phyloP scores from a whole-genome alignment of 2,888 invertebrate genomes.

The Temnothorax unifasciatus region DNA sequence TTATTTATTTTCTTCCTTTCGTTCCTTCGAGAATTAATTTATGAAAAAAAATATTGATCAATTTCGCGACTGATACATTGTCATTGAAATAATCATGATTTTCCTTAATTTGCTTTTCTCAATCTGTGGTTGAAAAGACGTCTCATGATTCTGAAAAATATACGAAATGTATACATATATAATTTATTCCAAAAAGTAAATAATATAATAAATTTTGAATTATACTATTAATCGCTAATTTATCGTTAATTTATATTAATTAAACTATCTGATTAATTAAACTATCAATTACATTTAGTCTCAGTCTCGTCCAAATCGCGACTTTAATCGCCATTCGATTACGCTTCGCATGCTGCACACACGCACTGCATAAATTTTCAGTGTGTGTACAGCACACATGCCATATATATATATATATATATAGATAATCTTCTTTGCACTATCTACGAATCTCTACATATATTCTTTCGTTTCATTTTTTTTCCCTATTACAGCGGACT shows the following conservation, averaged over 20 bases:
- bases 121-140: not conserved
- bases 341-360: conserved; percentile 10
- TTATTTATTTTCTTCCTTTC: not conserved
- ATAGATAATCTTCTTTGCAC: conserved; percentile 38
- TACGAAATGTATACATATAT: not conserved
- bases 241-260: conserved; percentile 2
- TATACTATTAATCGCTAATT: conserved; percentile 11
- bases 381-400: conserved; percentile 10
- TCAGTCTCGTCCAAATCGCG: conserved; percentile 36
- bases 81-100: not conserved
- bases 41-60: no score
- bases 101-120: not conserved
- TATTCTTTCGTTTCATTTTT: conserved; percentile 43
- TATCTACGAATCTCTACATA: conserved; percentile 41
- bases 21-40: not conserved
- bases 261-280: not conserved
- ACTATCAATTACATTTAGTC: not conserved
- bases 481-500: conserved; percentile 47
- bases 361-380: conserved; percentile 20
- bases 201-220: conserved; percentile 33
- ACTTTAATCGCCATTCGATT: conserved; percentile 35
- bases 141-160: not conserved
- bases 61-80: not conserved
- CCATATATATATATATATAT: conserved; percentile 21
- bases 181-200: conserved; percentile 11